phyloP scores from a whole-genome alignment of 2,888 invertebrate species.

The Pseudanteris insignis region DNA sequence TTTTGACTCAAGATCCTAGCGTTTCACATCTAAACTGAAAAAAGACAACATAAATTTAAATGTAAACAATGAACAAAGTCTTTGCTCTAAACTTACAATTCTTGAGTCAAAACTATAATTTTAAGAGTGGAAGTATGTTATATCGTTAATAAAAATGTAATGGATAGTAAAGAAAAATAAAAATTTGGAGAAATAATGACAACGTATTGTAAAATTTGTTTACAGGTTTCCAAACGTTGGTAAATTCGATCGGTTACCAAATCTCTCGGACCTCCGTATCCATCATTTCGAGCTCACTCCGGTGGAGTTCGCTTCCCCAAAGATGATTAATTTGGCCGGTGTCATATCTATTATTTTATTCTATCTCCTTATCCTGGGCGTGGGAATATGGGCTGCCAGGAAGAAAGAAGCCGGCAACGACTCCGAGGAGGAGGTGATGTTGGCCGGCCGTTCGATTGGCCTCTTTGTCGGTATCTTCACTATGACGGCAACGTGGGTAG shows the following conservation, averaged over 20 bases:
- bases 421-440: constrained; percentile 97
- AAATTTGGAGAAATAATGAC: too few species aligned
- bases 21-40: too few species aligned
- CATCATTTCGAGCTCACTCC: constrained; percentile 62
- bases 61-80: too few species aligned
- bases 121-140: too few species aligned
- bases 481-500: constrained; percentile 99
- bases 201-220: neutral
- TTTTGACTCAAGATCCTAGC: too few species aligned
- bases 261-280: constrained; percentile 59
- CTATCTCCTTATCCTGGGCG: constrained; percentile 92
- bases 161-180: too few species aligned
- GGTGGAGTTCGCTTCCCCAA: constrained; percentile 63
- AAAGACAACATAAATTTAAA: too few species aligned
- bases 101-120: too few species aligned
- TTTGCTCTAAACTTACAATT: too few species aligned
- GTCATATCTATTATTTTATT: constrained; percentile 94
- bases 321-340: constrained; percentile 92
- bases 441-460: constrained; percentile 97
- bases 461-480: constrained; percentile 98
- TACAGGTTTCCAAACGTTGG: constrained; percentile 60
- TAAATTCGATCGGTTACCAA: constrained; percentile 59
- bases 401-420: constrained; percentile 90
- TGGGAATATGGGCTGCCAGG: constrained; percentile 97
- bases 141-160: neutral